Evolutionary conservation across 2,888 invertebrate genomes (phyloP), one percentile per base, ranked within the genome.

Genomic region (Orthosia gracilis): DNA sequence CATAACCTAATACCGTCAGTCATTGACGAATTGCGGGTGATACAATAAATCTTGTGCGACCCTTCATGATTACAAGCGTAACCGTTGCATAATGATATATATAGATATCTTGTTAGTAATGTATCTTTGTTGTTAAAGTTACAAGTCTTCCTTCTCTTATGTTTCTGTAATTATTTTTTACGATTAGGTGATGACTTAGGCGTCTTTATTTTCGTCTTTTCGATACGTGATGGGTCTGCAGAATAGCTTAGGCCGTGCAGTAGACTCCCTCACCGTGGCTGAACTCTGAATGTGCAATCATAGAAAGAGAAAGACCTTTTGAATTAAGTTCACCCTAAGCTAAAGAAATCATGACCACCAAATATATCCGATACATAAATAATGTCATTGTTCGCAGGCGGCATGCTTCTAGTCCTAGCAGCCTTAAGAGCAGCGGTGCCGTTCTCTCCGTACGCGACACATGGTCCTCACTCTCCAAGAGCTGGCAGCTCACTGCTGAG

Each of bases 401-500:
- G 96, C 0, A 93, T 96, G 93, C 87, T 96, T 18, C 84, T 96
- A 45, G 93, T 94, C 2, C 84, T 96, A 45, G 96, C 96, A 2
- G 94, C 95, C 0, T 87, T 96, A 4, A 89, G 96, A 17, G 96
- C 96, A 0, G 94, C 95, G 0, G 96, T 96, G 11, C 96, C 96
- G 3, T 96, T 96, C 80, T 96, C 96, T 0, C 96, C 96, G 0
- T 95, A 95, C 85, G 96, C 96, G 15, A 95, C 93, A 3, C 96
- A 96, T 80, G 95, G 96, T 0, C 95, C 94, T 0, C 96, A 96
- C 80, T 94, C 96, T 0, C 96, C 96, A 0, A 86, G 95, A 45
- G 96, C 96, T 0, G 96, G 96, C 58, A 96, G 96, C 87, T 95
- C 96, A 3, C 82, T 96, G 80, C 91, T 96, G 47, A 96, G 96